These are phyloP conservation scores for Fragum whitleyi DNA, from an alignment of 2,888 invertebrate genomes.

Conservation along the genomic window DNA sequence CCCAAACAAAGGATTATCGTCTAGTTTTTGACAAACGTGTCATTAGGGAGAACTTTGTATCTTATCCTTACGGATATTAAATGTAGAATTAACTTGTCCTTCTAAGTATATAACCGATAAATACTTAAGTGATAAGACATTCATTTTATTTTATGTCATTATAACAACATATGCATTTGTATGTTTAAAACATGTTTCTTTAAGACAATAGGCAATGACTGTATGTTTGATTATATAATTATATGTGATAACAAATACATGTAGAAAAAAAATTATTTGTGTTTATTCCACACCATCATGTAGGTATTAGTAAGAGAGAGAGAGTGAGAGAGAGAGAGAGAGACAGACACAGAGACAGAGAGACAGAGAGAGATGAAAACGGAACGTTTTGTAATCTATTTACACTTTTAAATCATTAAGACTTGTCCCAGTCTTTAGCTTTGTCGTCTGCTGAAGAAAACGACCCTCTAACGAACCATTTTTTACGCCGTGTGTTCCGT, in stretches of 20 bases:
- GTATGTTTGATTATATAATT: neutral
- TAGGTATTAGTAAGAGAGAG: too few species aligned
- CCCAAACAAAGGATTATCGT: slow-evolving; percentile 34
- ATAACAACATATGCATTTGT: slow-evolving; percentile 1
- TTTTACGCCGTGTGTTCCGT: too few species aligned
- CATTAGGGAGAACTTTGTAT: slow-evolving; percentile 13
- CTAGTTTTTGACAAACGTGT: slow-evolving; percentile 52
- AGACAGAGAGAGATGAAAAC: too few species aligned
- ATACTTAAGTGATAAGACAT: neutral
- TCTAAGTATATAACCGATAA: neutral
- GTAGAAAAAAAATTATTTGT: too few species aligned
- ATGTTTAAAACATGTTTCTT: neutral
- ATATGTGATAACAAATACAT: neutral
- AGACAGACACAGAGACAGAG: too few species aligned
- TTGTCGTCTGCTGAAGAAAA: too few species aligned
- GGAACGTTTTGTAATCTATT: too few species aligned
- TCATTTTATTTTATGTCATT: neutral
- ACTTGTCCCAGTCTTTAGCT: too few species aligned
- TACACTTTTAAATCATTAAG: too few species aligned
- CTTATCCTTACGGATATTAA: slow-evolving; percentile 37
- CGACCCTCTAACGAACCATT: too few species aligned
- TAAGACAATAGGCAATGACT: neutral
- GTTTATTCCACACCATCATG: too few species aligned
- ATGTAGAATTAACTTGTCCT: neutral
- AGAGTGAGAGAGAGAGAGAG: too few species aligned